Evolutionary conservation across 30 jellyfish, hydroid and myxozoan genomes (phyloP).

Genomic region (Turritopsis dohrnii): DNA sequence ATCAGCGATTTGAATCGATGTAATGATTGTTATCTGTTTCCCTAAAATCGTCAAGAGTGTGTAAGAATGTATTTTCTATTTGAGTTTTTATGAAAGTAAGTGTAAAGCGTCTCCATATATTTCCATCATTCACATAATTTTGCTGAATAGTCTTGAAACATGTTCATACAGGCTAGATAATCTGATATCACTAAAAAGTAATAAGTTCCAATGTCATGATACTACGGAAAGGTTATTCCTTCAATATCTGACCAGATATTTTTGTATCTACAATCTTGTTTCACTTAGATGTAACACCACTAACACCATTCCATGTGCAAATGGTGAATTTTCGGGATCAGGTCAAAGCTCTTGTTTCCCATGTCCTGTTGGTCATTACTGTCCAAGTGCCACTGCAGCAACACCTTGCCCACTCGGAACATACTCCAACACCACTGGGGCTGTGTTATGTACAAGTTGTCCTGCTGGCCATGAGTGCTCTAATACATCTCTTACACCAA

Average conservation of each 20-base stretch:
- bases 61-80: too few species aligned
- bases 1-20: not conserved
- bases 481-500: constrained; percentile 32
- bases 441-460: constrained; percentile 14
- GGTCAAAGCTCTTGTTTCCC: constrained; percentile 31
- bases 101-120: too few species aligned
- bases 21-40: not conserved
- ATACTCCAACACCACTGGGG: constrained; percentile 14
- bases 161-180: too few species aligned
- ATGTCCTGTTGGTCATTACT: constrained; percentile 35
- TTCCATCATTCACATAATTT: too few species aligned
- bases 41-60: too few species aligned
- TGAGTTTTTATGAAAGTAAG: too few species aligned
- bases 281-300: constrained; percentile 41
- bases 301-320: constrained; percentile 38
- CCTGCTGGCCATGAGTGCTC: constrained; percentile 26
- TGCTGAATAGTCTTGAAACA: too few species aligned
- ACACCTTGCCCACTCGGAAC: constrained; percentile 24
- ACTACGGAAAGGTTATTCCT: too few species aligned
- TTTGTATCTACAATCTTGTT: constrained; percentile 30
- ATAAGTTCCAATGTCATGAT: too few species aligned
- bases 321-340: constrained; percentile 44
- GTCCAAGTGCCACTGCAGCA: constrained; percentile 29
- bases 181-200: too few species aligned
- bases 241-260: not conserved